Percentiles rank a stretch among this genome's conserved stretches.
These are phyloP conservation scores for Matsumyia berberina DNA, from an alignment of 2,888 invertebrate genomes.

Conservation along the genomic window DNA sequence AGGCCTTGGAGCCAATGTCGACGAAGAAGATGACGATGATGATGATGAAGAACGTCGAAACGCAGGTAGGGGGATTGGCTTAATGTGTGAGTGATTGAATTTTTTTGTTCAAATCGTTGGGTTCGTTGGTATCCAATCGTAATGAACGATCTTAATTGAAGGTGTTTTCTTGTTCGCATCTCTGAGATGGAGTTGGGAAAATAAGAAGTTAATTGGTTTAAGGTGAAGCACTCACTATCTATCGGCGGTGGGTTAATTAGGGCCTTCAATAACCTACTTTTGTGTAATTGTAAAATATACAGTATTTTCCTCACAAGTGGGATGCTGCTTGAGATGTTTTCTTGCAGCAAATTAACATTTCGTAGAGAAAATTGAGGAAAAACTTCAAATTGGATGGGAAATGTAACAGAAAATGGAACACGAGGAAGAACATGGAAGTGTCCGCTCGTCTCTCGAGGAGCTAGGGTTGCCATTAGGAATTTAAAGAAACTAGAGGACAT, in stretches of 20 bases:
- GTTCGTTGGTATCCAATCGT: constrained; percentile 17
- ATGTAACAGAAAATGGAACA: too few relatives aligned
- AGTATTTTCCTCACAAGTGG: too few relatives aligned
- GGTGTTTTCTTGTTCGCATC: not conserved
- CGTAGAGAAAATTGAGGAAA: too few relatives aligned
- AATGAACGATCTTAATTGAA: constrained; percentile 11
- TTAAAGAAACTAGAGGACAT: too few relatives aligned
- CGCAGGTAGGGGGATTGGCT: not conserved
- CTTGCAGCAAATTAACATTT: too few relatives aligned
- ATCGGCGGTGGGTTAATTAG: constrained; percentile 2
- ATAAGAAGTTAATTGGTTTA: not conserved
- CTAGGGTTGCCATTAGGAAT: too few relatives aligned
- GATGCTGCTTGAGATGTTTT: too few relatives aligned
- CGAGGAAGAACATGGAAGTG: too few relatives aligned
- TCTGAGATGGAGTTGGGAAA: too few relatives aligned
- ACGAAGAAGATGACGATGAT: not conserved
- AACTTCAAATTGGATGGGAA: too few relatives aligned
- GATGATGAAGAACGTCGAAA: not conserved
- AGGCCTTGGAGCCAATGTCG: not conserved
- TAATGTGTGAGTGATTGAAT: constrained; percentile 17
- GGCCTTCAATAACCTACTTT: constrained; percentile 7
- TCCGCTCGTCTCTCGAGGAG: too few relatives aligned
- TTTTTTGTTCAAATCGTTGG: not conserved
- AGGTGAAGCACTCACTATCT: constrained; percentile 8
- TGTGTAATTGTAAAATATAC: not conserved